Conservation (phyloP, 2,888 invertebrate species). For the Gymnoscelis rufifasciata region DNA sequence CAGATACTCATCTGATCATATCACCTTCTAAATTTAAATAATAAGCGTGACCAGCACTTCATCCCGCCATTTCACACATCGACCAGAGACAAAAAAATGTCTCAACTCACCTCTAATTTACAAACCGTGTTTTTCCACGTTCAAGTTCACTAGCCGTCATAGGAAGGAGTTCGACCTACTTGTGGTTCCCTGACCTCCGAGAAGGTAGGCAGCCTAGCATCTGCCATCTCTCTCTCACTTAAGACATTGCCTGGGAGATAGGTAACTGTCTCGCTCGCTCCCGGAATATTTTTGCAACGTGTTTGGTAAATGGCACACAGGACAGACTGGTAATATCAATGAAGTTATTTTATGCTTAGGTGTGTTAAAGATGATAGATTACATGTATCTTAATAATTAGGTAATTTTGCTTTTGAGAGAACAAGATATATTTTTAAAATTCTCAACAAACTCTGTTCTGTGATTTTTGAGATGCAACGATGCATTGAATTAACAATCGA, state of each 20-base stretch:
- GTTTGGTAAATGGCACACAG: conserved; percentile 58
- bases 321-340: conserved; percentile 29
- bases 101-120: conserved; percentile 26
- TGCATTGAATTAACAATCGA: too few species aligned
- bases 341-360: neutral
- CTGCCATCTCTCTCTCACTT: conserved; percentile 44
- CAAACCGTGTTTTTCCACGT: conserved; percentile 72
- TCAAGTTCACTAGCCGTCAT: conserved; percentile 68
- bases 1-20: too few species aligned
- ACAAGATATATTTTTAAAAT: neutral
- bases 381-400: neutral
- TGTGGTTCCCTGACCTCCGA: conserved; percentile 77
- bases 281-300: conserved; percentile 76
- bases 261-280: conserved; percentile 54
- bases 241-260: neutral
- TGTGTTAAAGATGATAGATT: neutral
- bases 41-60: neutral
- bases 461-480: too few species aligned
- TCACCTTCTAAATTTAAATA: too few species aligned
- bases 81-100: conserved; percentile 4
- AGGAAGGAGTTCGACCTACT: conserved; percentile 76
- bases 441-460: too few species aligned
- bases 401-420: too few species aligned
- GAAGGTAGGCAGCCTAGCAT: conserved; percentile 55
- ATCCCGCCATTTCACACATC: neutral